Conservation (phyloP, 2,113 vertebrate species). For the Lepus europaeus region DNA sequence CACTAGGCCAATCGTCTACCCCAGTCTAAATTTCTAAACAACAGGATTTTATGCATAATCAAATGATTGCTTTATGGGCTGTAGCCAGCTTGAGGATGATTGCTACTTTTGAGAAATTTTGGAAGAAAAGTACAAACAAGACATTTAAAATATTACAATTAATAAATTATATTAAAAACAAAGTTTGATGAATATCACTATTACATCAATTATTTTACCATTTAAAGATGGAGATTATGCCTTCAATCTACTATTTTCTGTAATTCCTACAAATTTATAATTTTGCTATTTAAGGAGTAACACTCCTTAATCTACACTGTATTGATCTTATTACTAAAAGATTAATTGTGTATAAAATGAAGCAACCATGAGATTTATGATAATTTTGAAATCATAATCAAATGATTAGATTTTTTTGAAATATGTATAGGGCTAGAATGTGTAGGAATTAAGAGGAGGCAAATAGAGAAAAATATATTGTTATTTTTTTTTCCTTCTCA, state of each 20-base stretch:
- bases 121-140: neutral
- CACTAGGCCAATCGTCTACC: no score
- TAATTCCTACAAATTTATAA: neutral
- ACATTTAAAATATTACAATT: neutral
- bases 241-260: neutral
- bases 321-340: neutral
- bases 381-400: neutral
- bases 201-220: neutral
- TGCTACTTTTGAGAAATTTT: neutral
- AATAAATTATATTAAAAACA: slow-evolving; percentile 14
- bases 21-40: neutral
- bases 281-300: neutral
- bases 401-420: neutral
- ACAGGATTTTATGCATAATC: neutral
- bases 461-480: neutral
- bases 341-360: no score
- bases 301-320: neutral
- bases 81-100: neutral
- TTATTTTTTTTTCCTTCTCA: neutral
- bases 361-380: neutral
- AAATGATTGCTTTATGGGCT: neutral
- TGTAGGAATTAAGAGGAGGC: neutral
- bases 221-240: neutral
- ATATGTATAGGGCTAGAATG: neutral
- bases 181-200: neutral